Base-by-base conservation (phyloP, 2,888 invertebrate species). In the Neocrepidodera transversa region DNA sequence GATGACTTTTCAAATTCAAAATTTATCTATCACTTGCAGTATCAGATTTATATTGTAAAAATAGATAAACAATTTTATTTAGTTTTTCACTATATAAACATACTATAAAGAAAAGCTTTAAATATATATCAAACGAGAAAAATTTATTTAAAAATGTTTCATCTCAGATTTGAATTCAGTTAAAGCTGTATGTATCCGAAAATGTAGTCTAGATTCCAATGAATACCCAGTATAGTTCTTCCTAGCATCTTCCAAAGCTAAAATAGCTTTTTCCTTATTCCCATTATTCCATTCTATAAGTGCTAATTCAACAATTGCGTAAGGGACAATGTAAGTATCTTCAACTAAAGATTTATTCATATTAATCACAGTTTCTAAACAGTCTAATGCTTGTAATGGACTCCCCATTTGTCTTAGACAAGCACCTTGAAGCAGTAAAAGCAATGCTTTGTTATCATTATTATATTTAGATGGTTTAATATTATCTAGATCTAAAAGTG, bases 211-310 rank as follows among this genome's bases (percentile, higher is more conserved):
- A 0, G 95, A 93, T 76, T 96, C 95, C 68, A 96, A 78, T 0
- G 90, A 87, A 78, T 94, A 96, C 2, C 93, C 91, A 7, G 92
- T 91, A 78, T 89, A 95, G 75, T 92, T 91, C 81, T 91, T 92
- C 80, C 91, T 93, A 6, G 93, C 92, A 69, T 91, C 91, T 68
- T 92, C 90, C 30, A 97, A 81, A 58, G 89, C 84, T 8, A 85
- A 81, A 58, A 88, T 82, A 1, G 94, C 92, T 50, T 86, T 86
- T 20, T 86, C 84, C 38, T 78, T 80, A 43, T 90, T 85, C 5
- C 89, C 89, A 65, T 89, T 84, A 35, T 87, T 84, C 74, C 88
- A 85, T 74, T 91, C 86, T 56, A 95, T 82, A 73, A 93, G 83
- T 0, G 92, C 96, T 71, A 95, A 83, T 79, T 97, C 97, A 10